These are phyloP conservation scores for Eupithecia dodoneata DNA, from an alignment of 2,888 invertebrate species.

Conservation along the genomic window DNA sequence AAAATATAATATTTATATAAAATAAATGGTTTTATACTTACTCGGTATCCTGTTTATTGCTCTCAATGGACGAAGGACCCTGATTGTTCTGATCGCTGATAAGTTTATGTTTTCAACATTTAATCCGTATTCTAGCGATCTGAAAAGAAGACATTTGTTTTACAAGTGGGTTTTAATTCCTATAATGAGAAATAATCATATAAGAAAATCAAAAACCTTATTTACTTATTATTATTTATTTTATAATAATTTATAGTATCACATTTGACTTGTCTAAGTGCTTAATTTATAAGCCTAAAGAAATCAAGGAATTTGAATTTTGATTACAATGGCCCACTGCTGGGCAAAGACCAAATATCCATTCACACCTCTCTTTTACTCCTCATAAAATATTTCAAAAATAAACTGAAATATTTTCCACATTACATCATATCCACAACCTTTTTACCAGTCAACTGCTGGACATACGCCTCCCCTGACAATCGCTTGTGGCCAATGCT, in stretches of 20 bases:
- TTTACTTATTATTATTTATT: no score
- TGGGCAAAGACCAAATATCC: no score
- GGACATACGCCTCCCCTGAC: background rate
- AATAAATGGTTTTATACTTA: slow-evolving; percentile 82
- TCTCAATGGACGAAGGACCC: slow-evolving; percentile 97
- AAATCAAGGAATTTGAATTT: no score
- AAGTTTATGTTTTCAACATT: slow-evolving; percentile 99
- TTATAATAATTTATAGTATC: no score
- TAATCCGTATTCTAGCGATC: slow-evolving; percentile 94
- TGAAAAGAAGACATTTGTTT: slow-evolving; percentile 57
- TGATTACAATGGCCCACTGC: background rate
- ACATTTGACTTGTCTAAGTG: no score
- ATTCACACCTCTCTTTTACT: background rate
- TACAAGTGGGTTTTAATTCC: background rate
- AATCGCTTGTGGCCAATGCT: background rate
- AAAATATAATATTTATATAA: background rate
- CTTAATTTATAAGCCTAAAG: no score
- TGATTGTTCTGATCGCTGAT: slow-evolving; percentile 98
- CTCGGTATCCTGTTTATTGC: slow-evolving; percentile 99
- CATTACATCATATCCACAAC: background rate
- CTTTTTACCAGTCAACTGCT: background rate
- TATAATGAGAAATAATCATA: background rate
- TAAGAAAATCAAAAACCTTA: no score
- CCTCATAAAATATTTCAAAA: background rate
- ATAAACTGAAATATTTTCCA: background rate